Evolutionary conservation across 2,888 invertebrate species (phyloP).

Genomic region (Epicampocera succincta): DNA sequence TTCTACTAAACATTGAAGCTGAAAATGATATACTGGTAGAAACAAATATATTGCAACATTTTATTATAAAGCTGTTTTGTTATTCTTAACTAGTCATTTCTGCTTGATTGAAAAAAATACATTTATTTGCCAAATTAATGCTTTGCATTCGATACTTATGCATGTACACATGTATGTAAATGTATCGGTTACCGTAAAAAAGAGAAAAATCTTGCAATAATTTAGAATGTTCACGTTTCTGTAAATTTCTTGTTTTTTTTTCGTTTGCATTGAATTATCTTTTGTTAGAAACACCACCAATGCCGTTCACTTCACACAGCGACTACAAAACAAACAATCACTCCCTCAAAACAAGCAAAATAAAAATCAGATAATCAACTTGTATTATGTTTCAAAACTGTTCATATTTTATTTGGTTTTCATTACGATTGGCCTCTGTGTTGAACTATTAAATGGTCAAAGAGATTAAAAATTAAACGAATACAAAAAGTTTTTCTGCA

Average conservation of each 20-base stretch:
- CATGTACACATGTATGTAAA: slow-evolving; percentile 14
- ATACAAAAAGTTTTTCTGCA: slow-evolving; percentile 8
- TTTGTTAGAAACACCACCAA: slow-evolving; percentile 41
- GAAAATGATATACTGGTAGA: no score
- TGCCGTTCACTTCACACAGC: slow-evolving; percentile 55
- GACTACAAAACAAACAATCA: slow-evolving; percentile 44
- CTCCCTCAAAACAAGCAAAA: slow-evolving; percentile 36
- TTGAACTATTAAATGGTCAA: slow-evolving; percentile 55
- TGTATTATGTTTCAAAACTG: slow-evolving; percentile 47
- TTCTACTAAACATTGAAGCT: no score
- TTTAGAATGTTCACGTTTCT: slow-evolving; percentile 43
- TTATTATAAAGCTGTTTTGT: neutral
- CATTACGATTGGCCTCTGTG: slow-evolving; percentile 54
- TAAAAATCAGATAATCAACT: neutral
- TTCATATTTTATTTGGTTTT: slow-evolving; percentile 52
- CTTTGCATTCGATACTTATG: neutral
- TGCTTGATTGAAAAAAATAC: no score
- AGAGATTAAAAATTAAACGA: slow-evolving; percentile 55
- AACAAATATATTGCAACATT: no score
- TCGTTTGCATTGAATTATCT: slow-evolving; percentile 49
- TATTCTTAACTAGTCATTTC: no score
- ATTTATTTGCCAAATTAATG: neutral
- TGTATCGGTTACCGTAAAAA: slow-evolving; percentile 1
- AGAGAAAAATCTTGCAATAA: slow-evolving; percentile 6
- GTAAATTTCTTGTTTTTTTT: neutral